Percentiles rank a stretch among this genome's conserved stretches.
Conservation (phyloP, 2,113 vertebrate species). For the Chunga burmeisteri region DNA sequence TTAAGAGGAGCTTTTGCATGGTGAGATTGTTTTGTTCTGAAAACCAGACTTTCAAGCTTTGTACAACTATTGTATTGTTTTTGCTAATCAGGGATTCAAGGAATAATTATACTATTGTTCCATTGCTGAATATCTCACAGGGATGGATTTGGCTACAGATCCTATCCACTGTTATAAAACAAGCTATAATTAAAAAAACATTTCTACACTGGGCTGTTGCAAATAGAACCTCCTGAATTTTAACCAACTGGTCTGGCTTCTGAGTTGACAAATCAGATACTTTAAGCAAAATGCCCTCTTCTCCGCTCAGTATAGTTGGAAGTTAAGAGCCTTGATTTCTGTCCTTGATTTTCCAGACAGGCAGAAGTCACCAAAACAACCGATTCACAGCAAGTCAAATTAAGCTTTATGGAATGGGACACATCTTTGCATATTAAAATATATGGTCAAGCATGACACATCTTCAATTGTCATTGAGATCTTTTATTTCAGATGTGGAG, state of each 20-base stretch:
- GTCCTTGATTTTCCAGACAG: background rate
- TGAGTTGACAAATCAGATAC: background rate
- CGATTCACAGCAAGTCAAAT: background rate
- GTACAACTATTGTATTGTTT: constrained; percentile 7
- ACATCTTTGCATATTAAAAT: background rate
- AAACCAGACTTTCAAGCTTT: constrained; percentile 1
- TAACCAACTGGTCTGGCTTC: background rate
- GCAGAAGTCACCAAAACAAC: background rate
- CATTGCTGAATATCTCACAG: background rate
- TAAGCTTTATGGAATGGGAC: background rate
- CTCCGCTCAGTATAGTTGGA: background rate
- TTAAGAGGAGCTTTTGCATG: background rate
- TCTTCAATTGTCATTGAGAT: background rate
- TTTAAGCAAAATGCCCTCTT: background rate
- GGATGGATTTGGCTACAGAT: constrained; percentile 35
- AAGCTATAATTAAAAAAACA: constrained; percentile 43
- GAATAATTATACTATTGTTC: constrained; percentile 52
- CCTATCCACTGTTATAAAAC: constrained; percentile 22
- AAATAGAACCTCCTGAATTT: constrained; percentile 22
- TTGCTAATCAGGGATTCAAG: constrained; percentile 39
- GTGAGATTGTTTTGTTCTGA: background rate
- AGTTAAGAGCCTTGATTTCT: background rate
- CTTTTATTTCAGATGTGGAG: background rate
- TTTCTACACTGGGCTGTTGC: background rate
- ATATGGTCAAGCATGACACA: background rate